Base-by-base conservation (phyloP, 2,888 invertebrate species). In the Calameuta idolon region DNA sequence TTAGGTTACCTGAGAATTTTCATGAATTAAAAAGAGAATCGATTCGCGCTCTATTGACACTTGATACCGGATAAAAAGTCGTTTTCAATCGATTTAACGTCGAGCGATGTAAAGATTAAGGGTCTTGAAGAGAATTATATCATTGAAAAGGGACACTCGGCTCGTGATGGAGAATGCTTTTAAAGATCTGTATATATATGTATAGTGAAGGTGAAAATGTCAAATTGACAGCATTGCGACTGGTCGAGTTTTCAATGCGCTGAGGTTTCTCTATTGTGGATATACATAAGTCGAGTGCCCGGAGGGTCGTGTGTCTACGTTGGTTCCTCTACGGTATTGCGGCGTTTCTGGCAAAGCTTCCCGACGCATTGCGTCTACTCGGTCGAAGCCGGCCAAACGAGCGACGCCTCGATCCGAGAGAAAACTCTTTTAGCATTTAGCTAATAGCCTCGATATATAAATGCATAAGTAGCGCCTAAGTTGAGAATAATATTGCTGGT, bases 331-430 rank as follows among this genome's bases (percentile, higher is more conserved):
- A 77, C 81, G 80, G 80, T 84, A 84, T 82, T 84, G 86, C 85
- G 82, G 83, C 77, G 75, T 81, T 87, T 80, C 86, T 87, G 88
- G 87, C 88, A 87, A 80, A 81, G 81, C 71, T 74, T 83, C 77
- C 75, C 86, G 87, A 88, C 87, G 89, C 88, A 88, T 83, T 89
- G 88, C 89, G 88, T 88, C 87, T 85, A 82, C 81, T 81, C 78
- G 78, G 40, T 71, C 71, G 77, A 31, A 76, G 35, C 33, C n/a
- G 69, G 69, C 75, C 71, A 55, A 81, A 37, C 77, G 75, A 75
- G 77, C 80, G 79, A 80, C 78, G 80, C 75, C 82, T 74, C 73
- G 31, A 68, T 69, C 76, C 79, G 75, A 12, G 69, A 75, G 80
- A 80, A 79, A 77, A 76, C 74, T 74, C 74, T 81, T 81, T 80